Base-by-base conservation (phyloP, 2,113 vertebrate genomes). In the Poeciliopsis retropinna region DNA sequence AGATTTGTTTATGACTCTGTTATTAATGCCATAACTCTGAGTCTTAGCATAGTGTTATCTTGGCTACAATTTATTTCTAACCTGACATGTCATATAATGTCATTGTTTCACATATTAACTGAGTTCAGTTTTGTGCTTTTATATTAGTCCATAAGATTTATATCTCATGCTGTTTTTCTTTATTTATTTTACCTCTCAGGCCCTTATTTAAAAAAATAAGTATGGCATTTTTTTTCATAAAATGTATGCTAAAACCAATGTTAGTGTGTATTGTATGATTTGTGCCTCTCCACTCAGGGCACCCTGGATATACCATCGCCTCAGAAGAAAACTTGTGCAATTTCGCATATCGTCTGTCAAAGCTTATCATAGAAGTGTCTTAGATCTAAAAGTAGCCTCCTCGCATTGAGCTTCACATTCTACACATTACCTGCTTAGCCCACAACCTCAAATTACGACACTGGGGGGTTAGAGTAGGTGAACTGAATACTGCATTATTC, bases 321-420 rank as follows among this genome's bases (percentile, higher is more conserved):
- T 28, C 73, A 75, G 31, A 37, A 54, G 75, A 75, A 83, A 78
- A 80, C 57, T 41, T 91, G 91, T 92, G 91, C 89, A 91, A 87
- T 75, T 78, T 75, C 87, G 88, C 86, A 80, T 88, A 73, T 78
- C 81, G 72, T 84, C 81, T 81, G 71, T 71, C 76, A 86, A 88
- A 91, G 87, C 87, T 91, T 89, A 87, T 93, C 70, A 70, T 78
- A 82, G 83, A 70, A 78, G 64, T 73, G 63, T 86, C 85, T 88
- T 76, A 79, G 60, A 84, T 81, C 80, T 80, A 75, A 71, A 76
- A 76, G 68, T 80, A 67, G 41, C 75, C 65, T 79, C 29, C 0
- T 64, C 27, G 60, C 61, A 67, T 60, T 71, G 64, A 34, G 57
- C 70, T 66, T 67, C 60, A 84, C 67, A 70, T 74, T 86, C 80